Evolutionary conservation across 2,113 vertebrate genomes (phyloP).

Genomic region (Speoplatyrhinus poulsoni): DNA sequence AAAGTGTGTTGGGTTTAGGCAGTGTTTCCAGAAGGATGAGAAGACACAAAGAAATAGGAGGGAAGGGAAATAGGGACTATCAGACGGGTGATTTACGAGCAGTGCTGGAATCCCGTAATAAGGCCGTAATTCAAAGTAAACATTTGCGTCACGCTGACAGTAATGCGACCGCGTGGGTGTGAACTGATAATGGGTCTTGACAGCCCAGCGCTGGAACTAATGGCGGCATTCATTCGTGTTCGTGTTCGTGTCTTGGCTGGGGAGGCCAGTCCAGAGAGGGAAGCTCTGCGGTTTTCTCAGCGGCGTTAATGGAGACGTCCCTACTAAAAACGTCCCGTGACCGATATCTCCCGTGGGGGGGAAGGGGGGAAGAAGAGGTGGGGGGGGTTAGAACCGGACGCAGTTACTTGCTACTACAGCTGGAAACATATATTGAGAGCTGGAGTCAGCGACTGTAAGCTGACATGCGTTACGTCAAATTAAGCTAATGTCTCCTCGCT

Average conservation of each 20-base stretch:
- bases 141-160: slow-evolving; percentile 58
- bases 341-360: slow-evolving; percentile 60
- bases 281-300: slow-evolving; percentile 66
- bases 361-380: slow-evolving; percentile 36
- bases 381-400: slow-evolving; percentile 42
- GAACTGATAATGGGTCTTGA: slow-evolving; percentile 70
- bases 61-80: slow-evolving; percentile 19
- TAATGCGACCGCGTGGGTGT: slow-evolving; percentile 48
- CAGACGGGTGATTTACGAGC: slow-evolving; percentile 47
- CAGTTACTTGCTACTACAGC: slow-evolving; percentile 36
- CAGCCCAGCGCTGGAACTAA: slow-evolving; percentile 73
- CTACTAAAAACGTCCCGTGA: slow-evolving; percentile 74
- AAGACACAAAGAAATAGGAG: not conserved
- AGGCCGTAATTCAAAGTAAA: slow-evolving; percentile 72
- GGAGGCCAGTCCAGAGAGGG: slow-evolving; percentile 27
- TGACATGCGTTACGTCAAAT: not conserved
- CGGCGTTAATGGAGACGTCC: slow-evolving; percentile 68
- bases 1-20: slow-evolving; percentile 36
- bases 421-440: slow-evolving; percentile 26
- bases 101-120: slow-evolving; percentile 55
- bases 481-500: no score
- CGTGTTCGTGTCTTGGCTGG: slow-evolving; percentile 56
- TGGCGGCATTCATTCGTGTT: slow-evolving; percentile 70
- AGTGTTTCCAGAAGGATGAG: slow-evolving; percentile 21
- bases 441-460: not conserved